Evolutionary conservation across 1,140 invertebrate species (phyloP).

Genomic region (Dendrolimus kikuchii): DNA sequence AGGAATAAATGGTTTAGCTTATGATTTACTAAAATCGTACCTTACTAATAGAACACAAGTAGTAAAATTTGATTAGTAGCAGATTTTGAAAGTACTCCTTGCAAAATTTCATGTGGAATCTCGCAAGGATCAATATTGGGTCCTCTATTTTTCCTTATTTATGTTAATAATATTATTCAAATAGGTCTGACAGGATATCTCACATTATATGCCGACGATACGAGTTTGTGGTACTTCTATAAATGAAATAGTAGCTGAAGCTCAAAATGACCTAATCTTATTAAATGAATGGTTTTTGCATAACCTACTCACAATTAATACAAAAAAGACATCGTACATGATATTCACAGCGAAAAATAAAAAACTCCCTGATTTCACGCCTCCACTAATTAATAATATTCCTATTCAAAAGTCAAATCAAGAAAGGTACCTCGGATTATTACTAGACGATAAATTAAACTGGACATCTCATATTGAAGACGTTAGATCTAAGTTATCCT

Average conservation of each 20-base stretch:
- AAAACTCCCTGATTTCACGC: no score
- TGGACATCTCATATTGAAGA: no score
- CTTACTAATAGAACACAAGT: constrained; percentile 4
- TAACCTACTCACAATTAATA: constrained; percentile 19
- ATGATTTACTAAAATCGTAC: not conserved
- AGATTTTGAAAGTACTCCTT: not conserved
- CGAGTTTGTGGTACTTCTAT: not conserved
- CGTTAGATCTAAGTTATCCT: no score
- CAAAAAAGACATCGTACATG: not conserved
- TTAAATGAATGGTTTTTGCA: constrained; percentile 8
- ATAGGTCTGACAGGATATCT: constrained; percentile 1
- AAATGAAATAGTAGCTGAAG: not conserved
- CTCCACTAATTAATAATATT: no score
- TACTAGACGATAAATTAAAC: no score
- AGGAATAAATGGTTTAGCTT: constrained; percentile 4
- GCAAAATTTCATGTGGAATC: not conserved
- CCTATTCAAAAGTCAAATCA: no score
- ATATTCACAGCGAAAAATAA: no score
- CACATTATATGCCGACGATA: constrained; percentile 3
- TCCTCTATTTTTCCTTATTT: constrained; percentile 6
- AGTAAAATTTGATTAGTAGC: constrained; percentile 3
- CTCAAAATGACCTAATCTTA: not conserved
- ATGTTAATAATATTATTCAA: constrained; percentile 2
- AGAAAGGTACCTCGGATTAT: no score
- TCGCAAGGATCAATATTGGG: no score